These are phyloP conservation scores for Pipistrellus pygmaeus DNA, from an alignment of 2,797 vertebrate species.

Conservation along the genomic window DNA sequence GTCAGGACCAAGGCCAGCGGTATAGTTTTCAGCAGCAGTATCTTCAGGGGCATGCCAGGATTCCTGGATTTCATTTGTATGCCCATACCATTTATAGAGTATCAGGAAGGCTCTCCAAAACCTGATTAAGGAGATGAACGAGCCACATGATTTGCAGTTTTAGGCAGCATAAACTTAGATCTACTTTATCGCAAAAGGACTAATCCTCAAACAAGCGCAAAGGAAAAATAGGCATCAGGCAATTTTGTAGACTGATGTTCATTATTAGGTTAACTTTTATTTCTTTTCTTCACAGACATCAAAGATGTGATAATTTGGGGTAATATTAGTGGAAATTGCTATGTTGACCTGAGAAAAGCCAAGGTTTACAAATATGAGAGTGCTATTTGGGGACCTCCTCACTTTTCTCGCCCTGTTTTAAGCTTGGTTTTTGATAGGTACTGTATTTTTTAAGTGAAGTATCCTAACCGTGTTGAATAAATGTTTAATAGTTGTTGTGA, in stretches of 20 bases:
- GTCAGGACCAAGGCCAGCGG: background rate
- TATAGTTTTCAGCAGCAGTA: background rate
- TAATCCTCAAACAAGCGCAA: background rate
- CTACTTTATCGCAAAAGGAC: background rate
- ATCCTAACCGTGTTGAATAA: background rate
- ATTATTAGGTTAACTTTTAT: slow-evolving; percentile 44
- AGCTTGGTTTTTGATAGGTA: slow-evolving; percentile 92
- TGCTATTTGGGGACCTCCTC: slow-evolving; percentile 91
- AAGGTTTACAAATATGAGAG: slow-evolving; percentile 90
- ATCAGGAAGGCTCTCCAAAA: background rate
- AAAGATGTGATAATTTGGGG: slow-evolving; percentile 95
- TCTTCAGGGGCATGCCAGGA: background rate
- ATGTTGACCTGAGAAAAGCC: slow-evolving; percentile 93
- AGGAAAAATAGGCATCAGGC: background rate
- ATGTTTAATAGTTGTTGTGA: background rate
- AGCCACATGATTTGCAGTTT: background rate
- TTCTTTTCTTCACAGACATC: slow-evolving; percentile 88
- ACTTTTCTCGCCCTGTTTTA: slow-evolving; percentile 87
- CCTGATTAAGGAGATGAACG: background rate
- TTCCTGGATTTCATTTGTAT: background rate
- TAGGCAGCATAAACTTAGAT: background rate
- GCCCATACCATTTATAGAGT: background rate
- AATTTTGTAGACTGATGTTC: slow-evolving; percentile 39
- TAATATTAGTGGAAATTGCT: slow-evolving; percentile 91
- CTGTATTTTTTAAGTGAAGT: slow-evolving; percentile 56